Base-by-base conservation (phyloP, 2,888 invertebrate genomes). In the Thalpophila matura region DNA sequence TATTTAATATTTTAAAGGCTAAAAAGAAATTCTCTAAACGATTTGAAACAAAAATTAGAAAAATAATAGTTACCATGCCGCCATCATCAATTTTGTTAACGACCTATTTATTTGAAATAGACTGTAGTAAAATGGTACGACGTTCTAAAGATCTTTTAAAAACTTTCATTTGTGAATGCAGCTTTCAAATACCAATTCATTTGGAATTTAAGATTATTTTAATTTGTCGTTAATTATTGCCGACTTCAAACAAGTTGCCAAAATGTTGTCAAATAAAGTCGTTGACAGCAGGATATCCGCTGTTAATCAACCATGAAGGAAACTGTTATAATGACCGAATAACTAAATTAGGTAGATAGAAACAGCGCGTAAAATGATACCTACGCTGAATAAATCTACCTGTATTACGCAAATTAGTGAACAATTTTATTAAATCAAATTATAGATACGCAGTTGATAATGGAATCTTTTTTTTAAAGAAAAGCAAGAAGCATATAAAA, bases 271-370 rank as follows among this genome's bases (percentile, higher is more conserved):
- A 75, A 69, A 80, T 65, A 45, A 61, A 70, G 74, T 65, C 45
- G 82, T 78, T 81, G 83, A 80, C 80, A 68, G 65, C 80, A 75
- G 86, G 84, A 86, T 76, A 83, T 86, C 86, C 87, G 82, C 72
- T 70, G 64, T 77, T 72, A 81, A 77, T 76, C 59, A 60, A 71
- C 66, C 63, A 73, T 69, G 57, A 61, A 62, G 65, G 60, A 76
- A 77, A 72, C 56, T 43, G 49, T 35, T 49, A 63, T 74, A 54
- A 69, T 71, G 67, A 46, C 37, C 37, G 22, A 64, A 56, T 76
- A 56, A 61, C 57, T 61, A 56, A 60, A 69, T 73, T 58, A 60
- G 43, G 60, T 38, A 20, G 43, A 62, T 38, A 20, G 10, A 72
- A 56, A 57, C 38, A 46, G 37, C 14, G 22, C 16, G 2, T 3